phyloP scores from a whole-genome alignment of 2,888 invertebrate genomes.

The Encarsia formosa region DNA sequence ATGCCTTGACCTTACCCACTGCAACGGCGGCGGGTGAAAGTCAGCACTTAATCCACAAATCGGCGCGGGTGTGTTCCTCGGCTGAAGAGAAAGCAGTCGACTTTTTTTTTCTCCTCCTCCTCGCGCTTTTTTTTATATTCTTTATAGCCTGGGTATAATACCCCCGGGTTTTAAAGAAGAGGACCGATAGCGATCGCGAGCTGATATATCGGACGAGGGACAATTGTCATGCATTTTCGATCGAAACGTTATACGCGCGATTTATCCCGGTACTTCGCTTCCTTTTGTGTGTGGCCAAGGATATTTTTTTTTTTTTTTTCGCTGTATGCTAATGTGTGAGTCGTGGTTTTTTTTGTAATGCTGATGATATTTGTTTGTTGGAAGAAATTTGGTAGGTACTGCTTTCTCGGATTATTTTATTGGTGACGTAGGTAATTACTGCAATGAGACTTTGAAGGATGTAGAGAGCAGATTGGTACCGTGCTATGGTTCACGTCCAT shows the following conservation, averaged over 20 bases:
- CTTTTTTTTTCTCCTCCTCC: conserved; percentile 11
- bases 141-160: background rate
- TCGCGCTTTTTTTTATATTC: background rate
- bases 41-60: conserved; percentile 19
- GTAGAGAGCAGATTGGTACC: too few relatives aligned
- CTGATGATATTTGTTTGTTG: too few relatives aligned
- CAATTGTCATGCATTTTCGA: conserved; percentile 22
- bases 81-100: conserved; percentile 26
- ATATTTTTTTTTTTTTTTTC: too few relatives aligned
- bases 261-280: too few relatives aligned
- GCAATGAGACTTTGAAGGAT: too few relatives aligned
- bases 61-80: conserved; percentile 14
- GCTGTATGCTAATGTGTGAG: background rate
- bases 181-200: conserved; percentile 15
- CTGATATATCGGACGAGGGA: conserved; percentile 16
- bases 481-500: too few relatives aligned
- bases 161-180: background rate
- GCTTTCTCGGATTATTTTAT: too few relatives aligned
- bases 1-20: conserved; percentile 23
- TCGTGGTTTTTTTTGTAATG: background rate
- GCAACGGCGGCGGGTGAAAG: conserved; percentile 15
- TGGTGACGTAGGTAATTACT: too few relatives aligned
- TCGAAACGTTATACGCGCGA: too few relatives aligned
- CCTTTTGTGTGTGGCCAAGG: too few relatives aligned
- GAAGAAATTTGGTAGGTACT: too few relatives aligned